Conservation (phyloP, 1,140 invertebrate genomes). For the Brachionus manjavacas region DNA sequence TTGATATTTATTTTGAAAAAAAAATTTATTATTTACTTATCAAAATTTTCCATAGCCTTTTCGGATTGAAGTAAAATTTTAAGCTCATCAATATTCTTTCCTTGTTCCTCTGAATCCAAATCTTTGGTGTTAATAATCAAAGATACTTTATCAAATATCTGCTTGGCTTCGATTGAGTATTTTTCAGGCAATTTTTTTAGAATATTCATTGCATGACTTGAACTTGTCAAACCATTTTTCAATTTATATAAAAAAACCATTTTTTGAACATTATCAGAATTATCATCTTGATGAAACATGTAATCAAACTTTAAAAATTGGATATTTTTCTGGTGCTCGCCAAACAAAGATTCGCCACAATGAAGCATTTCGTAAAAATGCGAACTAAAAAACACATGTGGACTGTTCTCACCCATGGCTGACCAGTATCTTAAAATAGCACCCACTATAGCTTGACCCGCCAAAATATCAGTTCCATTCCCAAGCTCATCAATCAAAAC, state of each 20-base stretch:
- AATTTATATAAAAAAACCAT: slow-evolving; percentile 65
- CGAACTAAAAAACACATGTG: slow-evolving; percentile 71
- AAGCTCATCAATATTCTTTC: not conserved
- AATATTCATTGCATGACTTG: slow-evolving; percentile 60
- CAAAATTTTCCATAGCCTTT: not conserved
- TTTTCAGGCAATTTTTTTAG: not conserved
- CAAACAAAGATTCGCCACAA: slow-evolving; percentile 58
- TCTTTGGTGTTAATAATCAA: not conserved
- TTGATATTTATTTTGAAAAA: not conserved
- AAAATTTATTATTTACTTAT: not conserved
- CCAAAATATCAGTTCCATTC: slow-evolving; percentile 93
- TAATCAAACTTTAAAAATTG: slow-evolving; percentile 8
- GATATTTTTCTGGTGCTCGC: slow-evolving; percentile 46
- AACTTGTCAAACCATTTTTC: slow-evolving; percentile 58
- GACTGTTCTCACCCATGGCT: slow-evolving; percentile 61
- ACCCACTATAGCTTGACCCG: slow-evolving; percentile 71
- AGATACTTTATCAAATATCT: not conserved
- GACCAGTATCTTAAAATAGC: slow-evolving; percentile 66
- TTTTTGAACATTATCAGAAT: slow-evolving; percentile 49
- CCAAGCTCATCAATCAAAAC: slow-evolving; percentile 94
- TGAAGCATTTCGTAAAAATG: slow-evolving; percentile 68
- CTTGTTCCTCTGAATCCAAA: not conserved
- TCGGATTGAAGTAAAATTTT: not conserved
- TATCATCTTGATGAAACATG: slow-evolving; percentile 48
- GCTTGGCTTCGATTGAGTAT: not conserved